phyloP scores from a whole-genome alignment of 2,797 vertebrate species.

The Argentina silus region DNA sequence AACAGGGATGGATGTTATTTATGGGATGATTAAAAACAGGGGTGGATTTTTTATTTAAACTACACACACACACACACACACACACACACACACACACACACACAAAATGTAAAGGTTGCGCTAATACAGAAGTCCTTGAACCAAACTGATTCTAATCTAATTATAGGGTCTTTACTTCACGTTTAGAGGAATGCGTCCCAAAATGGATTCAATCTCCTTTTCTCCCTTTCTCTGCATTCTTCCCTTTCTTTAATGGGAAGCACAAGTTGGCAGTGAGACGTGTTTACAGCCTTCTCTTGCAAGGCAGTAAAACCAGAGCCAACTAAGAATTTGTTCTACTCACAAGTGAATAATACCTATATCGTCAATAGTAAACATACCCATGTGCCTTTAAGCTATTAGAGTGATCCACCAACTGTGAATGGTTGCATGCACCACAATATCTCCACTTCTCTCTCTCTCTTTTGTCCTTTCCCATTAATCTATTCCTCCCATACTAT shows the following conservation, averaged over 20 bases:
- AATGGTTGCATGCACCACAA: neutral
- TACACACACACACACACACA: slow-evolving; percentile 1
- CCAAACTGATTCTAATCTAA: slow-evolving; percentile 55
- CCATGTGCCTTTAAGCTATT: neutral
- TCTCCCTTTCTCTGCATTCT: slow-evolving; percentile 39
- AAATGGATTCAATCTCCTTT: slow-evolving; percentile 57
- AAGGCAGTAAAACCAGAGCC: neutral
- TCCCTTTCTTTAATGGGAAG: slow-evolving; percentile 22
- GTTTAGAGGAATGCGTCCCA: slow-evolving; percentile 58
- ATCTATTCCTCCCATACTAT: neutral
- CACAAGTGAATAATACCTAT: neutral
- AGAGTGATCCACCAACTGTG: neutral
- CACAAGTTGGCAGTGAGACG: slow-evolving; percentile 34
- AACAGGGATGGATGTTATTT: too few relatives aligned
- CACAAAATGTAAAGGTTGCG: slow-evolving; percentile 35
- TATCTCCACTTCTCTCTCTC: neutral
- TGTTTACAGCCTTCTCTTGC: neutral
- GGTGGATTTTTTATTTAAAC: too few relatives aligned
- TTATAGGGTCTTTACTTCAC: slow-evolving; percentile 58
- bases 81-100: slow-evolving; percentile 27
- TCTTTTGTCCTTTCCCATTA: neutral
- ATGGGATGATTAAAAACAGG: too few relatives aligned
- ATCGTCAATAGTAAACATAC: neutral
- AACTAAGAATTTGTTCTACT: neutral
- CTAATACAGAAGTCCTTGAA: slow-evolving; percentile 48